Conservation (phyloP, 2,113 vertebrate genomes). For the Panthera leo region DNA sequence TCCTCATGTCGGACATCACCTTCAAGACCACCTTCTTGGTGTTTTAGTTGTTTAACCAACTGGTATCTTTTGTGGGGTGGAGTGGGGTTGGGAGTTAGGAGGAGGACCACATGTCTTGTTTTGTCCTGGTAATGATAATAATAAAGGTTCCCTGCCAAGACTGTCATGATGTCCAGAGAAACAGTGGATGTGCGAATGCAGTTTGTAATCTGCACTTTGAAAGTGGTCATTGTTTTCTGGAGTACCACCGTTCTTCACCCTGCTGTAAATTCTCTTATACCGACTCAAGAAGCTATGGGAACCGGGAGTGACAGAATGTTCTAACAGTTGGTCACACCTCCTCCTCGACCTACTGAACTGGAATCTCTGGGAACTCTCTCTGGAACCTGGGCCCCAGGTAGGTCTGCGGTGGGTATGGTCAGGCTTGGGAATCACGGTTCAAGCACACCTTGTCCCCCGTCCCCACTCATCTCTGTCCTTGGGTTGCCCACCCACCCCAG, state of each 20-base stretch:
- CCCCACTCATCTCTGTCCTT: not conserved
- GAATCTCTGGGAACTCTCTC: not conserved
- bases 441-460: not conserved
- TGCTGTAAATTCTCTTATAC: not conserved
- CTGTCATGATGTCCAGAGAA: not conserved
- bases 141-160: not conserved
- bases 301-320: not conserved
- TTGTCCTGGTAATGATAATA: not conserved
- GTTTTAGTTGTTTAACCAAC: not conserved
- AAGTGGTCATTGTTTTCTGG: not conserved
- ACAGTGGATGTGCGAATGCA: fast-evolving
- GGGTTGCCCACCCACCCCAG: not conserved
- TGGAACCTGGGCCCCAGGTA: not conserved
- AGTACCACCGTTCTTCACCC: not conserved
- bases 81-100: not conserved
- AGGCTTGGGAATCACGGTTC: not conserved
- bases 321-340: not conserved
- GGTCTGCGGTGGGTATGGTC: fast-evolving
- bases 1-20: not conserved
- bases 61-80: not conserved
- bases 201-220: not conserved
- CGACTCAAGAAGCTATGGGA: not conserved
- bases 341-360: not conserved
- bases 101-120: not conserved
- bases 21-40: not conserved